Evolutionary conservation across 2,113 vertebrate species (phyloP).

Genomic region (Camelus dromedarius): DNA sequence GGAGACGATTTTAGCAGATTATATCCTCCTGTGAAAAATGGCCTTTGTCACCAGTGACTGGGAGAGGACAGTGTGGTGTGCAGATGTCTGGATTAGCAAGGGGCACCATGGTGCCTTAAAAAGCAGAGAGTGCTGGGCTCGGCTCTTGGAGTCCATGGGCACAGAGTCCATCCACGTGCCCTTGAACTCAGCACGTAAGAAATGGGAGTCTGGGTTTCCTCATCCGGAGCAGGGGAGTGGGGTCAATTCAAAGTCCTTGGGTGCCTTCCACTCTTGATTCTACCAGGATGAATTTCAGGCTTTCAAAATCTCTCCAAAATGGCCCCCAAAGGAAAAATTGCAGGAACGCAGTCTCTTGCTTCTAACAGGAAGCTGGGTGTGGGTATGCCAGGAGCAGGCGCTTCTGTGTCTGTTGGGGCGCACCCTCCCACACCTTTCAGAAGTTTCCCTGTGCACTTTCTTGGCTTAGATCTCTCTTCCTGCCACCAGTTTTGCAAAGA

Average conservation of each 20-base stretch:
- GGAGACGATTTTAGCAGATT: slow-evolving; percentile 73
- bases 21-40: slow-evolving; percentile 72
- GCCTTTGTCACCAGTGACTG: slow-evolving; percentile 53
- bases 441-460: slow-evolving; percentile 31
- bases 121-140: background rate
- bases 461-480: slow-evolving; percentile 10
- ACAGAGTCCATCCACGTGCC: background rate
- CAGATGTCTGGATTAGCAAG: slow-evolving; percentile 29
- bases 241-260: background rate
- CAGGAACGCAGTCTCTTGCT: background rate
- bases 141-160: background rate
- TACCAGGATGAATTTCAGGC: background rate
- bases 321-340: background rate
- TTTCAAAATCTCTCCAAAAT: background rate
- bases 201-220: slow-evolving; percentile 17
- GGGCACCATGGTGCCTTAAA: background rate
- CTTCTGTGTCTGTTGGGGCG: background rate
- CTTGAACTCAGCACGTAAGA: slow-evolving; percentile 8
- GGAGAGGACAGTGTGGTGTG: background rate
- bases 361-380: background rate
- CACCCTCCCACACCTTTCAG: background rate
- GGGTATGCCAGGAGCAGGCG: background rate
- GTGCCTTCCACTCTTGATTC: background rate
- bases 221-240: background rate
- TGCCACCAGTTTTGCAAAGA: background rate